A percentile compares a stretch with the other conserved stretches of the same genome.
phyloP scores from a whole-genome alignment of 37 sponge, comb jelly and placozoan genomes.

The Cladorhizidae sp. region DNA sequence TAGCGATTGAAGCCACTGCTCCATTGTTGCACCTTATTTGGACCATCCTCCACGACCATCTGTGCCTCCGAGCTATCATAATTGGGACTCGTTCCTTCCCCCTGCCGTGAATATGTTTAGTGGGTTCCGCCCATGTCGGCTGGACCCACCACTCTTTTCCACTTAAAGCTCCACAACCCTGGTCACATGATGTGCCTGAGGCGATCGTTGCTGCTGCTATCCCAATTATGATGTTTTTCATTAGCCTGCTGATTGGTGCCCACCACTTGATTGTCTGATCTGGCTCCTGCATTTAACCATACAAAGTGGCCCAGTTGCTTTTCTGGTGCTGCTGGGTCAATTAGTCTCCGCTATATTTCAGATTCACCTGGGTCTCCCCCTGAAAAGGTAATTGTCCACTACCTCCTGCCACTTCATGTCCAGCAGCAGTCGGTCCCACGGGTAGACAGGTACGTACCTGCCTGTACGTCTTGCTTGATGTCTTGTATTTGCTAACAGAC shows the following conservation, averaged over 20 bases:
- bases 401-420: slow-evolving; percentile 13
- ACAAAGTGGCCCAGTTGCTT: neutral
- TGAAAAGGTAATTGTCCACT: neutral
- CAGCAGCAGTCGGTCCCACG: neutral
- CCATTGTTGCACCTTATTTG: slow-evolving; percentile 1
- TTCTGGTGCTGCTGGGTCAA: too few species aligned
- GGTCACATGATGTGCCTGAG: neutral
- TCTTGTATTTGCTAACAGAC: slow-evolving; percentile 6
- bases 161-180: slow-evolving; percentile 1
- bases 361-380: neutral
- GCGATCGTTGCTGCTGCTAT: neutral
- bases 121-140: neutral
- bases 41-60: slow-evolving; percentile 13
- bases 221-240: slow-evolving; percentile 2
- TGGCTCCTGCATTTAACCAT: neutral
- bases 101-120: neutral
- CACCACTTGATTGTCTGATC: slow-evolving; percentile 3
- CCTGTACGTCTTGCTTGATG: neutral
- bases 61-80: slow-evolving; percentile 27
- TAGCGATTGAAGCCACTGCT: slow-evolving; percentile 30
- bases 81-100: slow-evolving; percentile 9
- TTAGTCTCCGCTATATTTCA: too few species aligned
- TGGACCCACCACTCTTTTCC: slow-evolving; percentile 8
- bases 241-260: neutral
- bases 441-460: slow-evolving; percentile 11